phyloP scores from a whole-genome alignment of 2,888 invertebrate genomes.

The Reticulitermes lucifugus region DNA sequence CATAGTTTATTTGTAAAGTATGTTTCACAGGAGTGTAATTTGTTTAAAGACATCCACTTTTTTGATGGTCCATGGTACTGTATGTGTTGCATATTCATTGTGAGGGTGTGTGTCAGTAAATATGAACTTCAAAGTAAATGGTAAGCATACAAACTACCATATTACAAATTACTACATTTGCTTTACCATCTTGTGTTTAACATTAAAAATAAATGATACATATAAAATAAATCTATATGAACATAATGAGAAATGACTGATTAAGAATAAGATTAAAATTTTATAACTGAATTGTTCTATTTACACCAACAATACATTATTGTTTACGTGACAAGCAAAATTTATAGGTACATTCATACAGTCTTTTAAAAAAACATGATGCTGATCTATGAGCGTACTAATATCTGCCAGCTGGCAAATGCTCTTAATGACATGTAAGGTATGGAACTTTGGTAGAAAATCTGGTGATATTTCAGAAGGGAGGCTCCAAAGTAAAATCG shows the following conservation, averaged over 20 bases:
- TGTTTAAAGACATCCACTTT: too few relatives aligned
- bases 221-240: neutral
- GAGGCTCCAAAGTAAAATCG: too few relatives aligned
- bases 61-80: too few relatives aligned
- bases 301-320: conserved; percentile 15
- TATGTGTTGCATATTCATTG: too few relatives aligned
- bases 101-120: too few relatives aligned
- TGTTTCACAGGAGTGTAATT: too few relatives aligned
- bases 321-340: neutral
- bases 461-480: too few relatives aligned
- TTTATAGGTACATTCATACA: conserved; percentile 22
- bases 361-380: conserved; percentile 20
- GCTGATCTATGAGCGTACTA: neutral
- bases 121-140: too few relatives aligned
- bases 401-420: neutral
- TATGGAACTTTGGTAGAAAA: too few relatives aligned
- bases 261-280: neutral
- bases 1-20: too few relatives aligned
- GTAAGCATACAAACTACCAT: too few relatives aligned
- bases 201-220: neutral
- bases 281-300: neutral
- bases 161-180: neutral
- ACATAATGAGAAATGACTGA: neutral
- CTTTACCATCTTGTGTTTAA: neutral
- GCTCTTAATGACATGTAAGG: too few relatives aligned